These are phyloP conservation scores for Aquatica leii DNA, from an alignment of 2,888 invertebrate species.

Conservation along the genomic window DNA sequence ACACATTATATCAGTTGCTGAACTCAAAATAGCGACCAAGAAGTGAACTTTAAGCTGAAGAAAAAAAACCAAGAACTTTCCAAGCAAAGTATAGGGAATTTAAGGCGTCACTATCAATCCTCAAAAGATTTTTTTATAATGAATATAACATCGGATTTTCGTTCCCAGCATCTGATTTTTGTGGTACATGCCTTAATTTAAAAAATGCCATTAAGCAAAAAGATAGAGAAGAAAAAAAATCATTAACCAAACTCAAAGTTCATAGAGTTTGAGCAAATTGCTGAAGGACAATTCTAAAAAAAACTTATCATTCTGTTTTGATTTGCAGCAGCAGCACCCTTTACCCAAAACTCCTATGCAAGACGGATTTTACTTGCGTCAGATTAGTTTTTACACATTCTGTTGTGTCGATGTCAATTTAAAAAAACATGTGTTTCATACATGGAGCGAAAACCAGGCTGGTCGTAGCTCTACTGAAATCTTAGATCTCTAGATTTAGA, in stretches of 20 bases:
- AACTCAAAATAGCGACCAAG: slow-evolving; percentile 16
- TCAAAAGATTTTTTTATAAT: slow-evolving; percentile 18
- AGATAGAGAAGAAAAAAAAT: slow-evolving; percentile 1
- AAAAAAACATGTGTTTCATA: no score
- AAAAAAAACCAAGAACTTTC: slow-evolving; percentile 8
- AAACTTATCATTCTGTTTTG: background rate
- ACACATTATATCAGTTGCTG: slow-evolving; percentile 17
- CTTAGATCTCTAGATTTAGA: slow-evolving; percentile 1
- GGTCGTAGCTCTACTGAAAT: slow-evolving; percentile 1
- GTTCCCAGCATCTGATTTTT: slow-evolving; percentile 1
- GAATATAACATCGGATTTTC: slow-evolving; percentile 23
- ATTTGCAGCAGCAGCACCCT: background rate
- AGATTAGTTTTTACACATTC: slow-evolving; percentile 37
- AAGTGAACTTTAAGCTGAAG: background rate
- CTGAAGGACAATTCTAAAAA: background rate
- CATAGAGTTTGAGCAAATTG: slow-evolving; percentile 8
- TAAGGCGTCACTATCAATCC: slow-evolving; percentile 10
- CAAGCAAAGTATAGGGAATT: slow-evolving; percentile 11
- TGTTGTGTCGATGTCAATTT: no score
- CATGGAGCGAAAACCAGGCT: slow-evolving; percentile 26
- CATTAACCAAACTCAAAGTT: slow-evolving; percentile 8
- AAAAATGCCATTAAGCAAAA: slow-evolving; percentile 19
- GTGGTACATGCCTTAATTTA: background rate
- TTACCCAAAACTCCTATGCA: slow-evolving; percentile 22
- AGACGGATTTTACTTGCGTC: slow-evolving; percentile 39